Conservation (phyloP, 2,113 vertebrate species). For the Plotosus lineatus region DNA sequence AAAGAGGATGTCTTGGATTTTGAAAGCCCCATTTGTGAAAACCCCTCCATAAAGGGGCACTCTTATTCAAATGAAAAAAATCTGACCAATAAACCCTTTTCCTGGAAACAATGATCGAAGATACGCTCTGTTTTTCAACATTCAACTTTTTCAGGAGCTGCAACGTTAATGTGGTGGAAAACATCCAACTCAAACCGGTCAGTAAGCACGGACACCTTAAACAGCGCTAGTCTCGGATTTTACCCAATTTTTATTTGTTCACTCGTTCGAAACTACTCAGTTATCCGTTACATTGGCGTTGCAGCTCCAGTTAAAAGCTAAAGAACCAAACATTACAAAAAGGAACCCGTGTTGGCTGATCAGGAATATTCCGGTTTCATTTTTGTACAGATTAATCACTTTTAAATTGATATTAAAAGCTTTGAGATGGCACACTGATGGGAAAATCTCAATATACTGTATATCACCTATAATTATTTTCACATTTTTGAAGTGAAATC, state of each 20-base stretch:
- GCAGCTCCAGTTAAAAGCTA: neutral
- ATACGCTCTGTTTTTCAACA: neutral
- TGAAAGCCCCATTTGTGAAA: neutral
- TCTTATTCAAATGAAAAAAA: neutral
- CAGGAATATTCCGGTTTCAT: neutral
- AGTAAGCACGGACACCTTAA: too few relatives aligned
- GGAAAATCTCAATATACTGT: neutral
- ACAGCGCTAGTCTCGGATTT: too few relatives aligned
- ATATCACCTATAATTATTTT: neutral
- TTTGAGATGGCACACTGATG: neutral
- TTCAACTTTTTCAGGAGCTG: neutral
- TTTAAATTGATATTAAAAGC: neutral
- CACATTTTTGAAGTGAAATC: too few relatives aligned
- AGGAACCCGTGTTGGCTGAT: neutral
- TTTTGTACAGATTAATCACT: neutral
- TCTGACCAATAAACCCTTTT: neutral
- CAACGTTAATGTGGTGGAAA: neutral
- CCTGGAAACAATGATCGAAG: neutral
- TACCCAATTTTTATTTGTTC: too few relatives aligned
- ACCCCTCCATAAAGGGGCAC: neutral
- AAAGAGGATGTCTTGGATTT: neutral
- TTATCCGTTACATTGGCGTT: neutral
- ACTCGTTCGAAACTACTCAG: neutral
- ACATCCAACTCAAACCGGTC: too few relatives aligned
- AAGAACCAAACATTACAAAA: neutral